Conservation (phyloP, 2,797 vertebrate genomes). For the Diglossa cyanea region DNA sequence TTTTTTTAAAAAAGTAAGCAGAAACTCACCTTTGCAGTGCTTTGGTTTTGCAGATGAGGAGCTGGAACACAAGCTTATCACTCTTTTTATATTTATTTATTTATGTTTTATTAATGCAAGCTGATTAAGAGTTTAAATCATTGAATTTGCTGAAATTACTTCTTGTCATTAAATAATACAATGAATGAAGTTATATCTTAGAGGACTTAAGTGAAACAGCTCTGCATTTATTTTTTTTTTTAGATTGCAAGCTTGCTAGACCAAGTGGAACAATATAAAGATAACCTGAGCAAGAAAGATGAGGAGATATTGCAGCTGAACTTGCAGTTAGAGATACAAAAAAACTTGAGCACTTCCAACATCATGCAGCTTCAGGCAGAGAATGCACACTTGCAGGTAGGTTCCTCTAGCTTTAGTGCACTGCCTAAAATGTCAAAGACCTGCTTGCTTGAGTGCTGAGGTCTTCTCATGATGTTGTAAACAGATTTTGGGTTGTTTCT, state of each 20-base stretch:
- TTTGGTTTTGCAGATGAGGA: neutral
- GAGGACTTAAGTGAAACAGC: neutral
- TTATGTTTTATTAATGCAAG: neutral
- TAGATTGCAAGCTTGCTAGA: slow-evolving; percentile 80
- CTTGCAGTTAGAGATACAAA: slow-evolving; percentile 80
- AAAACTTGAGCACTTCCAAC: slow-evolving; percentile 53
- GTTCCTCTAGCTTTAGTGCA: neutral
- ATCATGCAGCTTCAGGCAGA: slow-evolving; percentile 68
- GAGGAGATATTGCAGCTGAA: slow-evolving; percentile 82
- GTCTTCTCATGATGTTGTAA: neutral
- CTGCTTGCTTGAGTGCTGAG: neutral
- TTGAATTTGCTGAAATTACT: neutral
- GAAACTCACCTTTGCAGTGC: neutral
- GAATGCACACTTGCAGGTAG: slow-evolving; percentile 75
- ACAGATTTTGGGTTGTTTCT: neutral
- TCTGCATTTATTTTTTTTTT: neutral
- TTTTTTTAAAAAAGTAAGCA: neutral
- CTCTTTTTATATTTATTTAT: neutral
- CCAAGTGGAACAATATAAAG: slow-evolving; percentile 81
- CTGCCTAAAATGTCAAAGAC: neutral
- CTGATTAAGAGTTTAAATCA: neutral
- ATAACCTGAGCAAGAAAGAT: slow-evolving; percentile 78
- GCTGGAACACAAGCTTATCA: neutral
- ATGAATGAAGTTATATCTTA: neutral
- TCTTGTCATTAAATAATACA: neutral